phyloP scores from a whole-genome alignment of 2,888 invertebrate species.

The Yponomeuta cagnagella region DNA sequence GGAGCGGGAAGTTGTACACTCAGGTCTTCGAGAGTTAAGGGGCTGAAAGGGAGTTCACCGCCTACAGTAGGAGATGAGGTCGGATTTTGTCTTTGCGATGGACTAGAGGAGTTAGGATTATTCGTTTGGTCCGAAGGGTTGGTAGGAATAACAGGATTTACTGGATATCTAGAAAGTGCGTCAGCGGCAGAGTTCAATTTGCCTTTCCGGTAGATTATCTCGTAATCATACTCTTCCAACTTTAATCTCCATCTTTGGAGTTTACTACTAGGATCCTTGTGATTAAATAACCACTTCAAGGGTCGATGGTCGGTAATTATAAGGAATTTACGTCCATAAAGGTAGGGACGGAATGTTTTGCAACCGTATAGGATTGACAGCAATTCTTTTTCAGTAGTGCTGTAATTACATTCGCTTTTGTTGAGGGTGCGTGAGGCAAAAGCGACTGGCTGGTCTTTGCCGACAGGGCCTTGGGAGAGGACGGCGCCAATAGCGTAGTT shows the following conservation, averaged over 20 bases:
- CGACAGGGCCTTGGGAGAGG: constrained; percentile 19
- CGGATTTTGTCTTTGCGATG: no score
- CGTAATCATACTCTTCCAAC: constrained; percentile 23
- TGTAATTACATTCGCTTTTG: constrained; percentile 37
- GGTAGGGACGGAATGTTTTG: constrained; percentile 27
- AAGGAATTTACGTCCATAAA: constrained; percentile 32
- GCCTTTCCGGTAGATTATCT: constrained; percentile 33
- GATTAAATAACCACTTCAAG: constrained; percentile 34
- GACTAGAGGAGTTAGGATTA: no score
- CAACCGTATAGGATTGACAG: constrained; percentile 37
- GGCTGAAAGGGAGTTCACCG: no score
- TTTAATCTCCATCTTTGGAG: constrained; percentile 33
- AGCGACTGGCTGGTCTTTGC: constrained; percentile 36
- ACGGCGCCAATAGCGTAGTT: constrained; percentile 29
- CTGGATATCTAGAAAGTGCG: constrained; percentile 25
- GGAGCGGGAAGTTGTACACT: no score
- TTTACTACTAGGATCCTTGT: constrained; percentile 31
- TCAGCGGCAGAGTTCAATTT: constrained; percentile 33
- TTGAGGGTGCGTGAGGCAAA: constrained; percentile 37
- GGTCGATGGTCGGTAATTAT: constrained; percentile 41
- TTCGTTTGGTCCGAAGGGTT: no score
- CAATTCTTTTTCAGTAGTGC: constrained; percentile 40
- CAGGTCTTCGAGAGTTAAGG: no score
- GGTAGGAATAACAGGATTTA: background rate
- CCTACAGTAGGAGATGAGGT: no score